These are phyloP conservation scores for Periparus ater DNA, from an alignment of 2,797 vertebrate genomes.

Conservation along the genomic window DNA sequence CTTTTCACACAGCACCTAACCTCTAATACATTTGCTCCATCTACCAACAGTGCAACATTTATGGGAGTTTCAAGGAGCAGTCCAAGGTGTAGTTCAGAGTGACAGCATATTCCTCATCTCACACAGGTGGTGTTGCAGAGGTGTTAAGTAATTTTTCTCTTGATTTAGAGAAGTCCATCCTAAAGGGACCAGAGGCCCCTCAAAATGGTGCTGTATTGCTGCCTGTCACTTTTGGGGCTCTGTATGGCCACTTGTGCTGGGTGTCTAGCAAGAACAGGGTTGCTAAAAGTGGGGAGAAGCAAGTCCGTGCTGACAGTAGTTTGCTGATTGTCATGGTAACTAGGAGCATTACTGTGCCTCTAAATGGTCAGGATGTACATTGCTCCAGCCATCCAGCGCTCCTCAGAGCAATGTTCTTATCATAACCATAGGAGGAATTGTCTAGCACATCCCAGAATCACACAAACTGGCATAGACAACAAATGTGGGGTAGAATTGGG, in stretches of 20 bases:
- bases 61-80: neutral
- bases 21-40: neutral
- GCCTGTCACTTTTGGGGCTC: neutral
- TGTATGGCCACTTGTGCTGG: neutral
- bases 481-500: neutral
- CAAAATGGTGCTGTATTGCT: neutral
- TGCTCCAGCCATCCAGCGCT: neutral
- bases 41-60: neutral
- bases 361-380: neutral
- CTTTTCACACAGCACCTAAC: neutral
- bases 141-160: neutral
- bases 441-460: neutral
- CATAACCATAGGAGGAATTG: fast-evolving
- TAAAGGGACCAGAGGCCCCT: neutral
- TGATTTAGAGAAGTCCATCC: neutral
- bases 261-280: neutral
- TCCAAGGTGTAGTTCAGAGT: neutral
- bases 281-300: neutral
- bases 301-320: neutral
- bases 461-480: neutral
- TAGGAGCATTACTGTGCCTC: too few species aligned
- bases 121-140: neutral
- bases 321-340: neutral
- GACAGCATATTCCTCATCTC: neutral
- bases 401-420: neutral